These are phyloP conservation scores for Tupaia chinensis DNA, from an alignment of 2,113 vertebrate species.

Conservation along the genomic window DNA sequence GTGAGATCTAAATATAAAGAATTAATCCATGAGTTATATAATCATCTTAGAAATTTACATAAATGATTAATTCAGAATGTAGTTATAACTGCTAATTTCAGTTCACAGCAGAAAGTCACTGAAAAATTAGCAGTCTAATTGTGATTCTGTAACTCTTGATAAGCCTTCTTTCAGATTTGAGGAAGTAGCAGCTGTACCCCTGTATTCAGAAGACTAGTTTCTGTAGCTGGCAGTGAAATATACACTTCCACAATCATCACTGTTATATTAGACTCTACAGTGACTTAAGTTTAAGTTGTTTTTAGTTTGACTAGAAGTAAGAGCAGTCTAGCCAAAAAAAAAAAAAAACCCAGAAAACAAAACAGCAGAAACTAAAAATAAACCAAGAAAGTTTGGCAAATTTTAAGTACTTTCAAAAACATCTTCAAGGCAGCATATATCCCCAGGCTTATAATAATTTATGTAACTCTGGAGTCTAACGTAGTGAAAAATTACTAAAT, in stretches of 20 bases:
- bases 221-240: slow-evolving; percentile 57
- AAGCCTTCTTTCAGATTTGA: slow-evolving; percentile 48
- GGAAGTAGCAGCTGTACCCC: slow-evolving; percentile 45
- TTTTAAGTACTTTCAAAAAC: slow-evolving; percentile 60
- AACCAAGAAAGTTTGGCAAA: slow-evolving; percentile 48
- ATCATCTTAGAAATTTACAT: slow-evolving; percentile 6
- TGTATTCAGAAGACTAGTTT: slow-evolving; percentile 32
- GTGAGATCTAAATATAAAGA: slow-evolving; percentile 45
- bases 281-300: slow-evolving; percentile 65
- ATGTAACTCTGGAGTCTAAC: slow-evolving; percentile 21
- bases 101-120: slow-evolving; percentile 27
- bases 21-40: neutral
- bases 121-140: slow-evolving; percentile 6
- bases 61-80: slow-evolving; percentile 39
- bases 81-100: slow-evolving; percentile 33
- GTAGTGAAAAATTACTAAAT: slow-evolving; percentile 41
- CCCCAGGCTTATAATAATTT: slow-evolving; percentile 18
- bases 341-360: neutral
- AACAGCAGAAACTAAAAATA: slow-evolving; percentile 71
- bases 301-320: slow-evolving; percentile 69
- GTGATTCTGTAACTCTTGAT: slow-evolving; percentile 34
- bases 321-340: slow-evolving; percentile 60
- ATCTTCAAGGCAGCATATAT: slow-evolving; percentile 39
- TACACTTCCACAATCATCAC: slow-evolving; percentile 40
- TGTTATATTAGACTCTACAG: slow-evolving; percentile 30